Percentiles rank a stretch among this genome's conserved stretches.
Conservation (phyloP, 2,797 vertebrate genomes). For the Anguilla megastoma region DNA sequence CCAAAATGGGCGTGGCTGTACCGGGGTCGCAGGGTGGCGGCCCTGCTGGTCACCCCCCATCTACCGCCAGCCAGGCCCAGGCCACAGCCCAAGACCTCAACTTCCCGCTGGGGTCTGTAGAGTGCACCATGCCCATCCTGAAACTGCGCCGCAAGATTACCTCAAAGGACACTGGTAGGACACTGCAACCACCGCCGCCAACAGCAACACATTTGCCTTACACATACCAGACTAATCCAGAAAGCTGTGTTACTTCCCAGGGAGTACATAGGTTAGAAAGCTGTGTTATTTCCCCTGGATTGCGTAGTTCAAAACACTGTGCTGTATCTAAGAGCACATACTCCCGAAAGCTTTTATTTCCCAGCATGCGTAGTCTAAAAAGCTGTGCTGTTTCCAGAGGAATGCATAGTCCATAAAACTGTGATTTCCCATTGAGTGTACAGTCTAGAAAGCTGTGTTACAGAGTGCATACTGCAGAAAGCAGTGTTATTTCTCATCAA, state of each 20-base stretch:
- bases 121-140: slow-evolving; percentile 85
- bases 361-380: not conserved
- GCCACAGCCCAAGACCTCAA: slow-evolving; percentile 81
- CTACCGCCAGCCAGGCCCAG: slow-evolving; percentile 73
- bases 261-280: not conserved
- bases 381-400: not conserved
- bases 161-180: slow-evolving; percentile 95
- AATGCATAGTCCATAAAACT: not conserved
- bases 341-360: not conserved
- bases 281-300: not conserved
- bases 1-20: slow-evolving; percentile 83
- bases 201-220: slow-evolving; percentile 39
- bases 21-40: slow-evolving; percentile 80
- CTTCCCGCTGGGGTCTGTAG: slow-evolving; percentile 90
- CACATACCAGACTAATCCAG: not conserved
- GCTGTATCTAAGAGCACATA: too few species aligned
- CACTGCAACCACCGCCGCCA: not conserved
- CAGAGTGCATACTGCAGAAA: not conserved
- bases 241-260: not conserved
- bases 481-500: not conserved
- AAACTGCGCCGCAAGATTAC: slow-evolving; percentile 92
- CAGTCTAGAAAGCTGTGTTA: not conserved
- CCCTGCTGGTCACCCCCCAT: slow-evolving; percentile 73
- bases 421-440: not conserved
- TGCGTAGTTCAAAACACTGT: not conserved